A percentile compares a stretch with the other conserved stretches of the same genome.
These are phyloP conservation scores for Zaprionus taronus DNA, from an alignment of 1,140 invertebrate species.

Conservation along the genomic window DNA sequence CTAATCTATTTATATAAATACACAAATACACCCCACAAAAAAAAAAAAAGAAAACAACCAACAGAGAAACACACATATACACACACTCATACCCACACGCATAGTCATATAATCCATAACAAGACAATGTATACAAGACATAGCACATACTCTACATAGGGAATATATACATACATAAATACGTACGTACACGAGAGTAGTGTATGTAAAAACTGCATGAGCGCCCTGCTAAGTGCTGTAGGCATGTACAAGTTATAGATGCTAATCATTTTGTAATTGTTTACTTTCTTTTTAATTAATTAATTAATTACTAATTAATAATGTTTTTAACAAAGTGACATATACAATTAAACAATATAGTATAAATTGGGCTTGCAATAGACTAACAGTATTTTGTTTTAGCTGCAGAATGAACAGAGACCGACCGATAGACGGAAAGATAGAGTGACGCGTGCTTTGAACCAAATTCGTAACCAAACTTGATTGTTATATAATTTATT, in stretches of 20 bases:
- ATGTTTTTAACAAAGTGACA: slow-evolving; percentile 64
- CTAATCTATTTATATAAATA: slow-evolving; percentile 76
- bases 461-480: slow-evolving; percentile 80
- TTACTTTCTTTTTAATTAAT: slow-evolving; percentile 51
- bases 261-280: slow-evolving; percentile 72
- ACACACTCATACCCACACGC: slow-evolving; percentile 45
- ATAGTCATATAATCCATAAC: slow-evolving; percentile 81
- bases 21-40: slow-evolving; percentile 23
- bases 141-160: slow-evolving; percentile 77
- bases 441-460: slow-evolving; percentile 65
- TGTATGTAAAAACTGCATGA: slow-evolving; percentile 49
- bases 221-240: slow-evolving; percentile 51
- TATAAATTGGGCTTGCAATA: slow-evolving; percentile 79
- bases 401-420: slow-evolving; percentile 49
- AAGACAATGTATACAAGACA: slow-evolving; percentile 82
- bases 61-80: slow-evolving; percentile 33
- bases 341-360: slow-evolving; percentile 56
- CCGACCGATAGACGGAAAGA: slow-evolving; percentile 12
- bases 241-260: slow-evolving; percentile 77
- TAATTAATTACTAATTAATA: slow-evolving; percentile 21
- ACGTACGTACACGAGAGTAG: slow-evolving; percentile 7
- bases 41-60: slow-evolving; percentile 2
- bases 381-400: slow-evolving; percentile 82
- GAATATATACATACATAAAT: slow-evolving; percentile 49
- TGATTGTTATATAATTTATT: slow-evolving; percentile 80